Percentiles rank a stretch among this genome's conserved stretches.
phyloP scores from a whole-genome alignment of 2,113 vertebrate genomes.

The Actenoides lindsayi region DNA sequence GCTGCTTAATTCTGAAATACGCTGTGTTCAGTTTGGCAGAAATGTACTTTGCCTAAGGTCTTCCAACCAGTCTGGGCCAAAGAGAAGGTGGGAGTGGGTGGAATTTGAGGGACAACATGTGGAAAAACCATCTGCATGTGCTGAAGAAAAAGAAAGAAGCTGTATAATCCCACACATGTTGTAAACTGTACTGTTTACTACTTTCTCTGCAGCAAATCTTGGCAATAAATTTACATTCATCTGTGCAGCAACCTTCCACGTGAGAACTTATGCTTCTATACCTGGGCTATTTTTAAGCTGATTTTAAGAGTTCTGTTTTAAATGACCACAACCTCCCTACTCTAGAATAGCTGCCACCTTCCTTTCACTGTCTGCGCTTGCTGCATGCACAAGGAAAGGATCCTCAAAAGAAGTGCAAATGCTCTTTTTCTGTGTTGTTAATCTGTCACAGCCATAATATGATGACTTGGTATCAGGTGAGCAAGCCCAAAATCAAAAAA shows the following conservation, averaged over 20 bases:
- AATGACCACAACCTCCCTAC: background rate
- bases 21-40: fast-evolving
- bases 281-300: background rate
- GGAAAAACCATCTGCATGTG: background rate
- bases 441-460: background rate
- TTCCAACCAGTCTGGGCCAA: background rate
- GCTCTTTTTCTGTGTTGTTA: background rate
- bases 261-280: background rate
- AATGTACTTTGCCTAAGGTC: fast-evolving
- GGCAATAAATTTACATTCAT: background rate
- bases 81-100: background rate
- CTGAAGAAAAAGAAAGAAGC: background rate
- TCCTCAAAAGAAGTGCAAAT: background rate
- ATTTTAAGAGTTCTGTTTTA: background rate
- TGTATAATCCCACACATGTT: background rate
- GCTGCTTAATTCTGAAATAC: background rate
- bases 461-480: background rate
- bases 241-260: fast-evolving
- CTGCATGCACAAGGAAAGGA: background rate
- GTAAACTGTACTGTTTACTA: background rate
- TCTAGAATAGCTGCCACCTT: background rate
- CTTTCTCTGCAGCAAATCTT: background rate
- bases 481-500: background rate
- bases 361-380: background rate
- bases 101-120: background rate